These are phyloP conservation scores for Diarsia rubi DNA, from an alignment of 2,888 invertebrate genomes.

Conservation along the genomic window DNA sequence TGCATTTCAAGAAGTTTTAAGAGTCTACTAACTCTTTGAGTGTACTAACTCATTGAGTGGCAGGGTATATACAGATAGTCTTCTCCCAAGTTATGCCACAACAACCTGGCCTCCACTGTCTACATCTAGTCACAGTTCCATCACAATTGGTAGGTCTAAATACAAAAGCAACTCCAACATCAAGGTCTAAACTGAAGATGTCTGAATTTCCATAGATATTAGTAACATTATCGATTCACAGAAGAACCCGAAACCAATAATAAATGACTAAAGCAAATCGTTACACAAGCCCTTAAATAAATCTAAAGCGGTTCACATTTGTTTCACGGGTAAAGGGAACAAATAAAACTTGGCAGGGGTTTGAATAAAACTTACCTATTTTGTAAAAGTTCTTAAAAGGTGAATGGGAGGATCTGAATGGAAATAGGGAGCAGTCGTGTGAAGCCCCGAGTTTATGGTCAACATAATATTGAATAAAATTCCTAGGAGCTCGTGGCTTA, in stretches of 20 bases:
- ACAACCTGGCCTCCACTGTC: no score
- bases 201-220: conserved; percentile 3
- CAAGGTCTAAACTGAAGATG: neutral
- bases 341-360: conserved; percentile 41
- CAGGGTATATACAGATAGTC: no score
- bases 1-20: no score
- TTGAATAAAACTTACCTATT: conserved; percentile 29
- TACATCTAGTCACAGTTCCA: no score
- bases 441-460: neutral
- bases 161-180: neutral
- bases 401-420: conserved; percentile 5
- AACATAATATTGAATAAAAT: neutral
- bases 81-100: no score
- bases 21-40: no score
- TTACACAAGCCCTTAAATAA: conserved; percentile 52
- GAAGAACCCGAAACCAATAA: conserved; percentile 47
- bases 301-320: conserved; percentile 61
- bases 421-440: neutral
- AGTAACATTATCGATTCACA: conserved; percentile 35
- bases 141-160: neutral
- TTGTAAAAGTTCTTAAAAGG: conserved; percentile 23
- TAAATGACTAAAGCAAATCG: conserved; percentile 41
- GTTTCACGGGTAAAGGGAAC: conserved; percentile 40
- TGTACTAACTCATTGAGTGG: no score
- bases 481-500: no score